These are phyloP conservation scores for Bathynomus jamesi DNA, from an alignment of 1,140 invertebrate species.

Conservation along the genomic window DNA sequence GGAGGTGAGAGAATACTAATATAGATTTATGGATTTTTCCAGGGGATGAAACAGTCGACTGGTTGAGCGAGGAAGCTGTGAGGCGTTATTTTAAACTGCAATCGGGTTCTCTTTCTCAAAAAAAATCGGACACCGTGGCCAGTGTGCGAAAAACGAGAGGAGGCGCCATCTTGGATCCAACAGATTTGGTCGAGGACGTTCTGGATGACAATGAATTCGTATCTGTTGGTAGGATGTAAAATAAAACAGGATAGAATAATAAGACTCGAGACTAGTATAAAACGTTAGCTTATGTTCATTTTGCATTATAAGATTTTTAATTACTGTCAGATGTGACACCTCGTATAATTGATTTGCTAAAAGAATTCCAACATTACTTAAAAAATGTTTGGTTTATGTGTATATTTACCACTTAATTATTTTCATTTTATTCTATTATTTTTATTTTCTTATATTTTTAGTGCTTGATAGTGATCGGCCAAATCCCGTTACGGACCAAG, in stretches of 20 bases:
- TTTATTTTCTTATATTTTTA: slow-evolving; percentile 43
- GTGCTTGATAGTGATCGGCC: slow-evolving; percentile 53
- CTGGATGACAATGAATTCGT: slow-evolving; percentile 59
- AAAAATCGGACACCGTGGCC: slow-evolving; percentile 45
- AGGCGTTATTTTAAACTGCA: slow-evolving; percentile 48
- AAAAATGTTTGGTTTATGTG: too few species aligned
- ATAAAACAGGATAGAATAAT: too few species aligned
- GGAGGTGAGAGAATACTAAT: neutral
- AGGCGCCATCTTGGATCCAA: slow-evolving; percentile 54
- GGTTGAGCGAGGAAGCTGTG: slow-evolving; percentile 54
- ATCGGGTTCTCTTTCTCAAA: slow-evolving; percentile 30
- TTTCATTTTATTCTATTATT: neutral
- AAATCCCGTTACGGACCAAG: slow-evolving; percentile 48
- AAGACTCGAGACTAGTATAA: too few species aligned
- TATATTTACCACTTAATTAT: too few species aligned
- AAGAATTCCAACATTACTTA: too few species aligned
- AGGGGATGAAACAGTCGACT: slow-evolving; percentile 47
- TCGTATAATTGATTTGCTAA: too few species aligned
- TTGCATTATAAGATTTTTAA: too few species aligned
- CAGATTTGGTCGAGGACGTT: slow-evolving; percentile 51
- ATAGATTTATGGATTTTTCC: slow-evolving; percentile 9
- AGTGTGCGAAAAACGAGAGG: slow-evolving; percentile 56
- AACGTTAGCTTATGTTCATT: too few species aligned
- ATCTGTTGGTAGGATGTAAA: slow-evolving; percentile 52
- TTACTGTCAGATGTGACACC: too few species aligned